Conservation (phyloP, 2,797 vertebrate species). For the Loris lydekkerianus region DNA sequence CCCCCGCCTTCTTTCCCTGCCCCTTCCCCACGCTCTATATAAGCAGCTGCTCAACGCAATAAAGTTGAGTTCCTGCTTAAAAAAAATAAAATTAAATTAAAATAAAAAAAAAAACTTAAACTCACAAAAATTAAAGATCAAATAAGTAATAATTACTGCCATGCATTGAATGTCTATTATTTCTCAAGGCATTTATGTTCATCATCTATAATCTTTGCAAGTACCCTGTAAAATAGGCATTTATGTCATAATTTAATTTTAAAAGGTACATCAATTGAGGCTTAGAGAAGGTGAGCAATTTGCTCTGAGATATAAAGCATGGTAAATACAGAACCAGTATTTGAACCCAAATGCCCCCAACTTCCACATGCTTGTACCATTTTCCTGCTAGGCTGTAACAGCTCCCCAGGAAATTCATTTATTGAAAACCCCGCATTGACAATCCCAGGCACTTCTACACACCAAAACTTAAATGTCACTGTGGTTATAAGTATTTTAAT, state of each 20-base stretch:
- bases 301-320: background rate
- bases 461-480: background rate
- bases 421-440: constrained; percentile 17
- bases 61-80: no score
- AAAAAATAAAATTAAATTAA: no score
- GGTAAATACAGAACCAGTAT: background rate
- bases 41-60: no score
- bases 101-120: background rate
- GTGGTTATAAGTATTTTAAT: background rate
- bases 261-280: background rate
- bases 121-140: background rate
- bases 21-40: no score
- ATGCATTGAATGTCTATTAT: background rate
- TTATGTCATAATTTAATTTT: constrained; percentile 16
- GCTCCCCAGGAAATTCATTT: background rate
- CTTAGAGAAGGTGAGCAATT: background rate
- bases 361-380: background rate
- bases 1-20: no score
- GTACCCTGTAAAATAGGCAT: background rate
- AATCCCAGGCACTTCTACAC: background rate
- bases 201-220: background rate
- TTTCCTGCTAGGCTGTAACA: background rate
- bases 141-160: background rate
- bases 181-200: background rate
- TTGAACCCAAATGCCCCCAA: background rate